Evolutionary conservation across 2,113 vertebrate genomes (phyloP).

Genomic region (Parus major): DNA sequence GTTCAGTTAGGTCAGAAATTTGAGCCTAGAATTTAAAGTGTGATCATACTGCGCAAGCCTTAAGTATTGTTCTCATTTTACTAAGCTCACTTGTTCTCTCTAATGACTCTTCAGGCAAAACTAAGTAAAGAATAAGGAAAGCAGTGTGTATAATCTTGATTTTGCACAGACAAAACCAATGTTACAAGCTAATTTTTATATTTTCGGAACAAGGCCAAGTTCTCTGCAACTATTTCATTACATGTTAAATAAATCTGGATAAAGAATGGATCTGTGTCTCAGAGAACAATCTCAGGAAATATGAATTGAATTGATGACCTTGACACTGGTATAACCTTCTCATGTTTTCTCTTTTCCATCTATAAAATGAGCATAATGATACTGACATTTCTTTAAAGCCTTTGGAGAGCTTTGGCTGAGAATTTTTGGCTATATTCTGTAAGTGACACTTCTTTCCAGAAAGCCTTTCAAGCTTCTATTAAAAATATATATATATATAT

Average conservation of each 20-base stretch:
- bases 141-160: not conserved
- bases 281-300: not conserved
- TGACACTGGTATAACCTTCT: not conserved
- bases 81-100: not conserved
- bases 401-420: not conserved
- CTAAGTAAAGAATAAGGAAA: not conserved
- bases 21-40: not conserved
- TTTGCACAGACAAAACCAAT: not conserved
- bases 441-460: not conserved
- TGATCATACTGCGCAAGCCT: not conserved
- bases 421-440: not conserved
- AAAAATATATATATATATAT: not conserved
- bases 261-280: constrained; percentile 9
- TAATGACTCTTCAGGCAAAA: not conserved
- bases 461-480: constrained; percentile 2
- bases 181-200: not conserved
- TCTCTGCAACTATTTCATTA: not conserved
- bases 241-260: not conserved
- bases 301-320: not conserved
- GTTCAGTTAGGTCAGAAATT: constrained; percentile 7
- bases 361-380: not conserved
- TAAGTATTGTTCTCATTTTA: not conserved
- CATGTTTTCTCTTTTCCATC: not conserved
- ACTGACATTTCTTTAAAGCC: not conserved
- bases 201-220: not conserved